Conservation (phyloP, 2,113 vertebrate genomes). For the Esox niger region DNA sequence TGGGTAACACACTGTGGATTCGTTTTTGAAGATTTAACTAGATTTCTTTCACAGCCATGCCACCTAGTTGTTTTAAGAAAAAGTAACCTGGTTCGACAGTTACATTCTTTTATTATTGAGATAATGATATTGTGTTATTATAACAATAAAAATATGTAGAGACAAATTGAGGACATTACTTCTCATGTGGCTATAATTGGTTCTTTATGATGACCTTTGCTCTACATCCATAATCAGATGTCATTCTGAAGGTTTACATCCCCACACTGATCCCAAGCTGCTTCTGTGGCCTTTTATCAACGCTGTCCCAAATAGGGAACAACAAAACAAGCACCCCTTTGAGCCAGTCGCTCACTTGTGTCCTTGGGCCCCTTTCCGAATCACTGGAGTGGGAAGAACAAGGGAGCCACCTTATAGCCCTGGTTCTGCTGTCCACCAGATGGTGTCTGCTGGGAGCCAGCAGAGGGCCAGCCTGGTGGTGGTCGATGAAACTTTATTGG, state of each 20-base stretch:
- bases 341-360: slow-evolving; percentile 34
- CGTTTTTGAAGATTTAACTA: no score
- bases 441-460: slow-evolving; percentile 82
- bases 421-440: slow-evolving; percentile 79
- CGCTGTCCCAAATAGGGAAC: slow-evolving; percentile 43
- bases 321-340: slow-evolving; percentile 41
- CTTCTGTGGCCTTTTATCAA: slow-evolving; percentile 15
- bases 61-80: no score
- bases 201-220: no score
- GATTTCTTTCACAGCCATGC: no score
- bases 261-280: slow-evolving; percentile 10
- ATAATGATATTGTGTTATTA: no score
- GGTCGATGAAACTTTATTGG: slow-evolving; percentile 78
- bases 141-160: no score
- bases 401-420: slow-evolving; percentile 55
- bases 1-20: no score
- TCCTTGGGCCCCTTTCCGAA: slow-evolving; percentile 52
- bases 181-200: no score
- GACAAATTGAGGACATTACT: no score
- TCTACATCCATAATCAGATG: no score
- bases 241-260: slow-evolving; percentile 14
- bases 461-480: slow-evolving; percentile 58
- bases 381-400: slow-evolving; percentile 1
- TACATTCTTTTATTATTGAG: no score
- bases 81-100: no score